Conservation (phyloP, 1,140 invertebrate species). For the Drosophila fuyamai region DNA sequence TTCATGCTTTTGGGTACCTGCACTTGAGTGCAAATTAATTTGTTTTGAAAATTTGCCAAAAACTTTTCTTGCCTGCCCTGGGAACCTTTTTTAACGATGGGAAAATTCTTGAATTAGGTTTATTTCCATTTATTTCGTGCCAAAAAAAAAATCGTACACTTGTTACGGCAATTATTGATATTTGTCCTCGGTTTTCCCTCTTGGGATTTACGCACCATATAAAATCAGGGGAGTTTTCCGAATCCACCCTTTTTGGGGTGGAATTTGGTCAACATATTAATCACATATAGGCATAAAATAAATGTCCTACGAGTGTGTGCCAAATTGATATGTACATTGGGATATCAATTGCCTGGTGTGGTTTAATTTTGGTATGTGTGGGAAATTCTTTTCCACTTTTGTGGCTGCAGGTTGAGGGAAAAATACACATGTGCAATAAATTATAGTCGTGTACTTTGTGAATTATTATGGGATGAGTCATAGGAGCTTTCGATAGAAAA, state of each 20-base stretch:
- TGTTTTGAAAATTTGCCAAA: slow-evolving; percentile 79
- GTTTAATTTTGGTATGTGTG: slow-evolving; percentile 54
- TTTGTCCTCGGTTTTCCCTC: slow-evolving; percentile 30
- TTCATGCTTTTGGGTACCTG: slow-evolving; percentile 28
- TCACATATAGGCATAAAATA: slow-evolving; percentile 79
- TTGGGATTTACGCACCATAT: slow-evolving; percentile 48
- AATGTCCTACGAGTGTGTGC: slow-evolving; percentile 69
- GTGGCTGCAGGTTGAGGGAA: slow-evolving; percentile 41
- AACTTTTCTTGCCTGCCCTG: slow-evolving; percentile 23
- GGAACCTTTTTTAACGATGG: slow-evolving; percentile 58
- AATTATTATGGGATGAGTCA: slow-evolving; percentile 20
- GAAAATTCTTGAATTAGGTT: slow-evolving; percentile 65
- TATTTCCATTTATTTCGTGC: slow-evolving; percentile 32
- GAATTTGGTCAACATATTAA: slow-evolving; percentile 45
- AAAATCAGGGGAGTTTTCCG: slow-evolving; percentile 13
- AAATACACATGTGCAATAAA: slow-evolving; percentile 34
- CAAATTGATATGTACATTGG: slow-evolving; percentile 71
- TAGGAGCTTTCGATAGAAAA: background rate
- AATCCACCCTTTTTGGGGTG: slow-evolving; percentile 14
- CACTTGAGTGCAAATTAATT: slow-evolving; percentile 76
- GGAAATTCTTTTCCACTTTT: slow-evolving; percentile 47
- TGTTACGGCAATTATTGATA: slow-evolving; percentile 76
- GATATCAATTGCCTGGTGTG: slow-evolving; percentile 67
- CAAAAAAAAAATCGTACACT: slow-evolving; percentile 58
- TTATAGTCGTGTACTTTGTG: slow-evolving; percentile 1